These are phyloP conservation scores for Meiosimyza decipiens DNA, from an alignment of 2,888 invertebrate genomes.

Conservation along the genomic window DNA sequence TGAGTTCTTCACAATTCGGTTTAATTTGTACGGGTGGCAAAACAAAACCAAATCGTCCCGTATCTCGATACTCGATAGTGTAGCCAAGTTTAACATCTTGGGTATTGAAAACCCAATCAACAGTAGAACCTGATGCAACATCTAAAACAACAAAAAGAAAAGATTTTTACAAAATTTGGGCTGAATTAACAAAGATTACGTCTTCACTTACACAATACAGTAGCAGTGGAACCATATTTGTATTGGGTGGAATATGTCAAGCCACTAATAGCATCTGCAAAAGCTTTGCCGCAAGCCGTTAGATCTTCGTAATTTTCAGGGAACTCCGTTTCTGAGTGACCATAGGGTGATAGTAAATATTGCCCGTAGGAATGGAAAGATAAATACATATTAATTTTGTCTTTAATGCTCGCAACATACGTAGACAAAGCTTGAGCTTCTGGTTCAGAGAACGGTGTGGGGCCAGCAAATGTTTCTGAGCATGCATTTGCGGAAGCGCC, in stretches of 20 bases:
- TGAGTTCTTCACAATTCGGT: slow-evolving; percentile 71
- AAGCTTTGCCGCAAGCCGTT: slow-evolving; percentile 68
- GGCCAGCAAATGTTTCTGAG: slow-evolving; percentile 68
- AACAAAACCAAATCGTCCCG: slow-evolving; percentile 75
- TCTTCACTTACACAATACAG: slow-evolving; percentile 69
- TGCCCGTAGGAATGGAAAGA: slow-evolving; percentile 77
- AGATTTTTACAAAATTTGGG: not conserved
- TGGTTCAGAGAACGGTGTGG: slow-evolving; percentile 70
- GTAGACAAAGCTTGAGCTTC: slow-evolving; percentile 69
- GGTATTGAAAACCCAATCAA: slow-evolving; percentile 70
- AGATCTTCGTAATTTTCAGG: slow-evolving; percentile 67
- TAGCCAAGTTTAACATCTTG: slow-evolving; percentile 68
- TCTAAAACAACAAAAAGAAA: slow-evolving; percentile 53
- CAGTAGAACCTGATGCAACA: slow-evolving; percentile 65
- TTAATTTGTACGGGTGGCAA: slow-evolving; percentile 75
- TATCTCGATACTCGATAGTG: slow-evolving; percentile 75
- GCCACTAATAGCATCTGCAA: slow-evolving; percentile 68
- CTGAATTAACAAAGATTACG: not conserved
- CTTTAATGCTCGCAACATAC: slow-evolving; percentile 67
- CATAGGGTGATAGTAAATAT: slow-evolving; percentile 72
- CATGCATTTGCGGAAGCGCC: slow-evolving; percentile 68
- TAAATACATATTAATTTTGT: slow-evolving; percentile 69
- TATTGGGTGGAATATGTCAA: slow-evolving; percentile 68
- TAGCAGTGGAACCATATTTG: slow-evolving; percentile 70
- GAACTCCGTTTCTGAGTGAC: slow-evolving; percentile 64